These are phyloP conservation scores for Zaprionus capensis DNA, from an alignment of 1,140 invertebrate genomes.

Conservation along the genomic window DNA sequence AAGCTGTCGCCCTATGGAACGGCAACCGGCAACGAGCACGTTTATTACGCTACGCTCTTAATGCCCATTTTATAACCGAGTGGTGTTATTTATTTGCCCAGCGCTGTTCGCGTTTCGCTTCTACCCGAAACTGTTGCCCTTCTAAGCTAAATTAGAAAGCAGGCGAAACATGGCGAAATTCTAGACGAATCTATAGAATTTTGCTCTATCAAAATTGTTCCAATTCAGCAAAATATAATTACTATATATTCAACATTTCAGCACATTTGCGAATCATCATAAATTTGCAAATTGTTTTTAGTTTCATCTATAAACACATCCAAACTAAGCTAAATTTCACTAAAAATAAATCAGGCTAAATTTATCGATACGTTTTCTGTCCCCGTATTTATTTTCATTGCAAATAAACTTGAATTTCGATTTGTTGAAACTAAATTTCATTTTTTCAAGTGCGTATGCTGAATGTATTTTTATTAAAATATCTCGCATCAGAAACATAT, in stretches of 20 bases:
- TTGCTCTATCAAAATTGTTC: neutral
- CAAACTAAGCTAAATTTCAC: neutral
- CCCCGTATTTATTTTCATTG: neutral
- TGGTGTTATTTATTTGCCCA: conserved; percentile 61
- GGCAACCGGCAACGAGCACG: conserved; percentile 38
- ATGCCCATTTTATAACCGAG: conserved; percentile 69
- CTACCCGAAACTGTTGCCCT: neutral
- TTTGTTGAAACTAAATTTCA: conserved; percentile 8
- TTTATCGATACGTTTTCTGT: neutral
- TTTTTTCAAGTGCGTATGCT: neutral
- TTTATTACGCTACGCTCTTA: conserved; percentile 71
- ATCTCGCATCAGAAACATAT: neutral
- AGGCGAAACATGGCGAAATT: neutral
- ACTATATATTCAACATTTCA: neutral
- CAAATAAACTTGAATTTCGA: conserved; percentile 3
- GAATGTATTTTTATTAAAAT: neutral
- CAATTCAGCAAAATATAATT: neutral
- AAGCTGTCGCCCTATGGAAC: conserved; percentile 58
- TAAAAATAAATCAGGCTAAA: neutral
- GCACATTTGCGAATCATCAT: neutral
- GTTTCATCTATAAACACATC: neutral
- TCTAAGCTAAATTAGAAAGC: conserved; percentile 12
- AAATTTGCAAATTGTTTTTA: neutral
- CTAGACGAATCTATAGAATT: neutral
- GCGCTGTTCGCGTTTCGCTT: conserved; percentile 20